Base-by-base conservation (phyloP, 2,113 vertebrate species). In the Blennius ocellaris region DNA sequence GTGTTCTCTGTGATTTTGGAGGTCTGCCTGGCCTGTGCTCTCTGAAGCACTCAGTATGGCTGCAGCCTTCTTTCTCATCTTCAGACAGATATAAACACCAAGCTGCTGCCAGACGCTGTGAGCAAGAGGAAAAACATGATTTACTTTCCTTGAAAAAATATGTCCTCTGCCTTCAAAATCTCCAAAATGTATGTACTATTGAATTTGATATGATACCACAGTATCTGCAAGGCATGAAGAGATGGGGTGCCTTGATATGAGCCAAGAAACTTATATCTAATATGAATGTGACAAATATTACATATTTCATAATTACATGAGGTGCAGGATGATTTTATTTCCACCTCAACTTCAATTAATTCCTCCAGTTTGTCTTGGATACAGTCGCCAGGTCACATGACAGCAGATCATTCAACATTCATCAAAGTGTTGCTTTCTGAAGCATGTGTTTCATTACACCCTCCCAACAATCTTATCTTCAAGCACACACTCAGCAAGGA, bases 371-470 rank as follows among this genome's bases (percentile, higher is more conserved):
- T 74, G 47, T 66, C 16, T 51, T 47, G 65, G 41, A 72, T 11
- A 54, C 60, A 47, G 44, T 68, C 65, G 44, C 47, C 54, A 38
- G 69, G 77, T 81, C 40, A 69, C 58, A 66, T 41, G 12, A 67
- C 48, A 80, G 37, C n/a, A 6, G 45, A 63, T 37, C 72, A 65
- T 79, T 82, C 54, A 80, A 57, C 43, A 78, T 81, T 75, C 45
- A 82, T 82, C 69, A 80, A 70, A 66, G 74, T 30, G 58, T 58
- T 61, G 52, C 44, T 67, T 73, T 86, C 50, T 75, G 76, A 86
- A 56, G 67, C 80, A 53, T 69, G 74, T 45, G 58, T 82, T 90
- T 89, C 73, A 90, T 91, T 85, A 86, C n/a, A 73, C 38, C 69
- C 73, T 17, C 52, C 75, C 51, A 49, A 69, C 73, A 70, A 73